These are phyloP conservation scores for Peucedramus taeniatus DNA, from an alignment of 2,113 vertebrate species.

Conservation along the genomic window DNA sequence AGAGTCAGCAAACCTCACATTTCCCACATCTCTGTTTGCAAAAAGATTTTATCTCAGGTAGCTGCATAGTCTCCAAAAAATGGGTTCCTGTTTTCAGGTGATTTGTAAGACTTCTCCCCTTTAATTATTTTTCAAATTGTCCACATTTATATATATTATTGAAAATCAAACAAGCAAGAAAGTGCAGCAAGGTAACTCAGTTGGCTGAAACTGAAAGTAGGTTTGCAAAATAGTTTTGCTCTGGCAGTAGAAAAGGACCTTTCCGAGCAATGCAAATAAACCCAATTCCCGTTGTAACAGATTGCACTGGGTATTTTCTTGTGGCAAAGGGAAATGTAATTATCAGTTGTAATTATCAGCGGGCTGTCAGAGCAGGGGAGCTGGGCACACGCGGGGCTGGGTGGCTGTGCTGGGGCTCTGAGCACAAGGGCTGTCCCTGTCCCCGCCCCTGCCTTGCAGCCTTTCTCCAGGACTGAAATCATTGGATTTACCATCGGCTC, in stretches of 20 bases:
- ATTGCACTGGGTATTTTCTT: not conserved
- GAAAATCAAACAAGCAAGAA: not conserved
- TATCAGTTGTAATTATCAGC: not conserved
- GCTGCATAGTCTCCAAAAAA: not conserved
- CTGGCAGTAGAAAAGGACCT: not conserved
- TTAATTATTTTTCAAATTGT: not conserved
- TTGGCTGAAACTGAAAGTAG: not conserved
- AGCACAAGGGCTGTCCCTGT: not conserved
- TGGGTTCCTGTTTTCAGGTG: not conserved
- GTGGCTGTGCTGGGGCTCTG: not conserved
- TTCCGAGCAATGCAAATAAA: not conserved
- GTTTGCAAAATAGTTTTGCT: not conserved
- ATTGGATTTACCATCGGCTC: slow-evolving; percentile 87
- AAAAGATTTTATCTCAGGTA: not conserved
- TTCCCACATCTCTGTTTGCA: not conserved
- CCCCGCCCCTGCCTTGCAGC: slow-evolving; percentile 52
- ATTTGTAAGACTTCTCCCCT: not conserved
- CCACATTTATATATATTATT: not conserved
- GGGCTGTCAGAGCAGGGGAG: not conserved
- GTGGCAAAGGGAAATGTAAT: not conserved
- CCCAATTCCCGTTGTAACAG: not conserved
- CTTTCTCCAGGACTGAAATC: slow-evolving; percentile 81
- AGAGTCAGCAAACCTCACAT: not conserved
- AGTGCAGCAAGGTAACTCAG: not conserved
- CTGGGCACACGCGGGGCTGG: not conserved